These are phyloP conservation scores for Anthoscopus minutus DNA, from an alignment of 2,113 vertebrate species.

Conservation along the genomic window DNA sequence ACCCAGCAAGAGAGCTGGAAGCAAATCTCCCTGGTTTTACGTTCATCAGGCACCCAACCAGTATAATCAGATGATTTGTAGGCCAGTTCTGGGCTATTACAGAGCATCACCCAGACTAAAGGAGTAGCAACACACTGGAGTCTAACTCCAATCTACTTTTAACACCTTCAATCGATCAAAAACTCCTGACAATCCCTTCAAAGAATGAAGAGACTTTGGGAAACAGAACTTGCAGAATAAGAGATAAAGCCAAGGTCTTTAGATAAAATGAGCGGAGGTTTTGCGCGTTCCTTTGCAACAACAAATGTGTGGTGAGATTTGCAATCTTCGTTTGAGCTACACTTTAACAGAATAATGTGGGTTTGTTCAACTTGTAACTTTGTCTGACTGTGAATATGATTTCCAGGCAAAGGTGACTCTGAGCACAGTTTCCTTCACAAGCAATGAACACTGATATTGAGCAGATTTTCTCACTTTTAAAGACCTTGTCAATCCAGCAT, in stretches of 20 bases:
- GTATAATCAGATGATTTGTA: constrained; percentile 19
- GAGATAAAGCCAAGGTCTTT: background rate
- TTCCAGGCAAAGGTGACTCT: background rate
- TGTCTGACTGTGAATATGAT: background rate
- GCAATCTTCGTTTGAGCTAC: background rate
- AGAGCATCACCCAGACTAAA: background rate
- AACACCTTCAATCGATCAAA: background rate
- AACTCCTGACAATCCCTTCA: background rate
- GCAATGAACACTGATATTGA: background rate
- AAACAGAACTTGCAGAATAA: background rate
- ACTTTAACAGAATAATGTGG: background rate
- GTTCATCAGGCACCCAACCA: background rate
- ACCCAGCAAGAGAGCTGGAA: background rate
- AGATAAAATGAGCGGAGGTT: background rate
- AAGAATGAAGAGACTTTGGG: background rate
- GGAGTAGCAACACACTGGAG: background rate
- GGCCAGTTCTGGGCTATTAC: background rate
- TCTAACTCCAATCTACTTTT: background rate
- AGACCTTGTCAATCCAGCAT: background rate
- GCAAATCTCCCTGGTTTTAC: background rate
- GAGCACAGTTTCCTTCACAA: background rate
- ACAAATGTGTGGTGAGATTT: background rate
- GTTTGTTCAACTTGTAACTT: background rate
- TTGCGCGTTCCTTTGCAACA: background rate
- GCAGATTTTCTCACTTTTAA: background rate